Base-by-base conservation (phyloP, 2,797 vertebrate genomes). In the Limosa lapponica region DNA sequence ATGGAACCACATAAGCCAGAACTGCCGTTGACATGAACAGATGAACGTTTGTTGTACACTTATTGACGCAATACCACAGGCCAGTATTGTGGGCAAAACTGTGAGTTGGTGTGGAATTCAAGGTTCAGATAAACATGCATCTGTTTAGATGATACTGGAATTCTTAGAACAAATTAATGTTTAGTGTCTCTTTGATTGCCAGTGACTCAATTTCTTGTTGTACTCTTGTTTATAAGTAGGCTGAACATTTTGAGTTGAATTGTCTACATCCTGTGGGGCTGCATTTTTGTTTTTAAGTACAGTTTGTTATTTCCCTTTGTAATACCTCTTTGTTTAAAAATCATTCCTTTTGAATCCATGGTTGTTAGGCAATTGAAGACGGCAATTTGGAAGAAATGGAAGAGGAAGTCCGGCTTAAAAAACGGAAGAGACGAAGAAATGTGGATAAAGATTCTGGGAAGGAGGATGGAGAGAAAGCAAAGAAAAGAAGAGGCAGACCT, bases 311-410 rank as follows among this genome's bases (percentile, higher is more conserved):
- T 95, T 93, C 51, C 20, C 16, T 82, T 57, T 77, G 41, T 20
- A 64, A 1, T 83, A 61, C 37, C 5, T 62, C 14, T 64, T 51
- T 72, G 5, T 95, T 89, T 71, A 70, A 89, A 91, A 93, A 69
- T 30, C 6, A 10, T 78, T 23, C 59, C 49, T 96, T 89, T 57
- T 91, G 27, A 78, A 61, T 57, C 46, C 15, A 52, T 61, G 55
- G 39, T 58, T 65, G 65, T 37, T 94, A 99, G 99, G 99, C 99
- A 71, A 98, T 99, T 10, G 99, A 99, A 97, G 99, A 99, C 89
- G 99, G 99, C 59, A 99, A 99, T 97, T 98, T 99, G 97, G 99
- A 99, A 93, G 99, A 99, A 97, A 99, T 99, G 98, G 99, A 99
- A 97, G 99, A 99, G 96, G 99, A 99, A 97, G 99, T 99, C 80